Percentiles rank a stretch among this genome's conserved stretches.
These are phyloP conservation scores for Synodontis membranacea DNA, from an alignment of 2,113 vertebrate genomes.

Conservation along the genomic window DNA sequence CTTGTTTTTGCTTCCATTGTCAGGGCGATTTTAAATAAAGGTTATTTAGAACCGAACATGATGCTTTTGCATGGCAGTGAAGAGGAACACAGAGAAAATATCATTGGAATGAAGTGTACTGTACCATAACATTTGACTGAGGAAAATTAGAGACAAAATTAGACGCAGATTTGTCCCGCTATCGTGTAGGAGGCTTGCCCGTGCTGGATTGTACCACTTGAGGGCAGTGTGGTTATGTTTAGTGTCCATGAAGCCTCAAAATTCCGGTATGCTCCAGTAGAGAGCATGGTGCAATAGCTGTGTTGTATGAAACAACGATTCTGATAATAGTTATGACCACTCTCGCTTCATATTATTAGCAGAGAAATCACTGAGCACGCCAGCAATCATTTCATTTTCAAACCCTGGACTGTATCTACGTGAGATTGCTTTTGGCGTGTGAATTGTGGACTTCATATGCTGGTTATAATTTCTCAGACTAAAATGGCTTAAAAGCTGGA, in stretches of 20 bases:
- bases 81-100: background rate
- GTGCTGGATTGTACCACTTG: constrained; percentile 62
- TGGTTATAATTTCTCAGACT: background rate
- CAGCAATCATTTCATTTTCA: background rate
- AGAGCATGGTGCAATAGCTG: background rate
- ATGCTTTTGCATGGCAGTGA: background rate
- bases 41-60: background rate
- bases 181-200: background rate
- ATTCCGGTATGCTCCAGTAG: background rate
- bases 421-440: background rate
- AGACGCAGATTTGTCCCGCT: background rate
- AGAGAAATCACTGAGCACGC: constrained; percentile 6
- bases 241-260: background rate
- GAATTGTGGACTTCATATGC: background rate
- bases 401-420: background rate
- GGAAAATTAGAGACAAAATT: background rate
- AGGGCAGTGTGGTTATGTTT: constrained; percentile 66
- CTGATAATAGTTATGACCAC: constrained; percentile 10
- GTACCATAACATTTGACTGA: background rate
- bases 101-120: too few species aligned
- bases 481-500: background rate
- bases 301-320: constrained; percentile 30
- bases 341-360: constrained; percentile 33
- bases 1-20: background rate
- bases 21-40: background rate